These are phyloP conservation scores for Cyanocitta stelleri DNA, from an alignment of 2,113 vertebrate genomes.

Conservation along the genomic window DNA sequence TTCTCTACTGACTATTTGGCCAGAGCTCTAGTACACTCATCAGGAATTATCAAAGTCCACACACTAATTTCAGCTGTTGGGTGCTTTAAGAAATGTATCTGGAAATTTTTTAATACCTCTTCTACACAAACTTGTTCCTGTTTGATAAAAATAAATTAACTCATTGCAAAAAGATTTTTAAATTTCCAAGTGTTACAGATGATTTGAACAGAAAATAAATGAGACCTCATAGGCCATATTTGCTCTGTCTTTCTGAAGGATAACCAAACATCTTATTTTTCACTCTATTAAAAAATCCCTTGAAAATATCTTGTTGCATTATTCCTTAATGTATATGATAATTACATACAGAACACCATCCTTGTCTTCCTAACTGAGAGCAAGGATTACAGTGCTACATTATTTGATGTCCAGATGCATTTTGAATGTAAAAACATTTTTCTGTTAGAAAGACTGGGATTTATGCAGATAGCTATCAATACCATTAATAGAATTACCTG, in stretches of 20 bases:
- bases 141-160: conserved; percentile 5
- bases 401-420: not conserved
- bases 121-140: not conserved
- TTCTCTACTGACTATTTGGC: not conserved
- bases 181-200: not conserved
- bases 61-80: not conserved
- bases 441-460: not conserved
- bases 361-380: not conserved
- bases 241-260: not conserved
- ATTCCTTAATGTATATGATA: not conserved
- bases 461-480: not conserved
- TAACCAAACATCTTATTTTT: not conserved
- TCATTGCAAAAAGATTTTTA: not conserved
- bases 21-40: not conserved
- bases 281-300: not conserved
- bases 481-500: not conserved
- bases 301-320: not conserved
- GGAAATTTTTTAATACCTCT: not conserved
- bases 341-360: not conserved
- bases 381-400: not conserved
- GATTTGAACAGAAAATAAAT: not conserved
- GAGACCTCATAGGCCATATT: not conserved
- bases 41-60: not conserved
- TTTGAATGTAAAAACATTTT: not conserved
- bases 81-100: not conserved